phyloP scores from a whole-genome alignment of 2,888 invertebrate species.

The Perdita meconis region DNA sequence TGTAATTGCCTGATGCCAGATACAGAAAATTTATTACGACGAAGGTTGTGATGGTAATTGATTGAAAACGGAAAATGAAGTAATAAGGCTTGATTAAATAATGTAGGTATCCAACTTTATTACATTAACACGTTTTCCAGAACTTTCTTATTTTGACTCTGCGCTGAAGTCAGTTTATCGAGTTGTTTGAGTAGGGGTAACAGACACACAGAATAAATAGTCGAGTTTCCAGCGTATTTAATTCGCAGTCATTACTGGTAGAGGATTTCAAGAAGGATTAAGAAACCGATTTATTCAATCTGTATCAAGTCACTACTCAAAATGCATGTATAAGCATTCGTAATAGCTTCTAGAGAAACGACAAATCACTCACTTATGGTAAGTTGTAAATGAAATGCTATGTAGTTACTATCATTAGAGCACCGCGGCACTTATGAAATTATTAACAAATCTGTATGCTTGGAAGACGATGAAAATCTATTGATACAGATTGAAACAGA shows the following conservation, averaged over 20 bases:
- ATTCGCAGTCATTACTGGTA: conserved; percentile 48
- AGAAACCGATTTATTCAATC: conserved; percentile 52
- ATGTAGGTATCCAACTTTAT: background rate
- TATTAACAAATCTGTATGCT: too few species aligned
- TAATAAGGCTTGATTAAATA: too few species aligned
- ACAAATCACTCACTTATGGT: too few species aligned
- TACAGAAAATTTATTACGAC: conserved; percentile 22
- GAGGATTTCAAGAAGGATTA: conserved; percentile 38
- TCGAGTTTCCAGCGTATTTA: conserved; percentile 48
- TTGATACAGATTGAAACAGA: too few species aligned
- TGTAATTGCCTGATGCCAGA: background rate
- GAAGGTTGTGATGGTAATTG: conserved; percentile 8
- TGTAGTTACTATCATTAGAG: too few species aligned
- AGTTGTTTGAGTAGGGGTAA: conserved; percentile 28
- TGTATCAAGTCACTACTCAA: conserved; percentile 3
- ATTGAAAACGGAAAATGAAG: background rate
- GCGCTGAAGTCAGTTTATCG: conserved; percentile 34
- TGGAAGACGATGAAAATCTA: too few species aligned
- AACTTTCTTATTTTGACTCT: background rate
- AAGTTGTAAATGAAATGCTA: too few species aligned
- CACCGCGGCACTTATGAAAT: too few species aligned
- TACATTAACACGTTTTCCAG: background rate
- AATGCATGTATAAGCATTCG: background rate
- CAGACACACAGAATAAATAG: conserved; percentile 34
- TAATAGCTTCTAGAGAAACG: too few species aligned